phyloP scores from a whole-genome alignment of 2,797 vertebrate species.

The Merluccius polli region DNA sequence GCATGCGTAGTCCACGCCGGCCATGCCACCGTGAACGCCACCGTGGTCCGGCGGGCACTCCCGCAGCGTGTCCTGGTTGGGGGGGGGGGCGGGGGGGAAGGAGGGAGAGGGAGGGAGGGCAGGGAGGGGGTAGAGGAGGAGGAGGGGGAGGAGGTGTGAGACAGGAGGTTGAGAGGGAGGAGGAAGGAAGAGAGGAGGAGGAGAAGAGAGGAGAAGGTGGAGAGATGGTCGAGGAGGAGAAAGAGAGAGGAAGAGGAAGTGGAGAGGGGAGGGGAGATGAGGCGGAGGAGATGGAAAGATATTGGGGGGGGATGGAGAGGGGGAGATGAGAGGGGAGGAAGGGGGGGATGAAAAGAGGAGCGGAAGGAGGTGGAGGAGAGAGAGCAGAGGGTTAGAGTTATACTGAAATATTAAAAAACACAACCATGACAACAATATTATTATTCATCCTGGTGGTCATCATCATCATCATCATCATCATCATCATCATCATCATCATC shows the following conservation, averaged over 20 bases:
- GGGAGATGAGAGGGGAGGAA: too few species aligned
- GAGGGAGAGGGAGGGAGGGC: neutral
- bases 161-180: neutral
- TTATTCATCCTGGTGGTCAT: too few species aligned
- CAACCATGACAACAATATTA: too few species aligned
- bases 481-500: too few species aligned
- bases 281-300: neutral
- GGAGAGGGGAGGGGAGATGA: neutral
- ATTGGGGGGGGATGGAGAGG: too few species aligned
- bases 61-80: conserved; percentile 86
- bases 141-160: neutral
- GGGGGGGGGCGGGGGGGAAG: neutral
- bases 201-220: neutral
- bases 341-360: too few species aligned
- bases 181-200: neutral
- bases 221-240: neutral
- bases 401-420: too few species aligned
- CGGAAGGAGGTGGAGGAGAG: too few species aligned
- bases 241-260: neutral
- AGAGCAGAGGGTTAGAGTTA: too few species aligned
- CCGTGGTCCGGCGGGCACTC: conserved; percentile 80
- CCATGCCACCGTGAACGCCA: conserved; percentile 2
- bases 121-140: neutral
- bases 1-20: conserved; percentile 87
- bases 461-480: too few species aligned